These are phyloP conservation scores for Linyphia triangularis DNA, from an alignment of 2,888 invertebrate species.

Conservation along the genomic window DNA sequence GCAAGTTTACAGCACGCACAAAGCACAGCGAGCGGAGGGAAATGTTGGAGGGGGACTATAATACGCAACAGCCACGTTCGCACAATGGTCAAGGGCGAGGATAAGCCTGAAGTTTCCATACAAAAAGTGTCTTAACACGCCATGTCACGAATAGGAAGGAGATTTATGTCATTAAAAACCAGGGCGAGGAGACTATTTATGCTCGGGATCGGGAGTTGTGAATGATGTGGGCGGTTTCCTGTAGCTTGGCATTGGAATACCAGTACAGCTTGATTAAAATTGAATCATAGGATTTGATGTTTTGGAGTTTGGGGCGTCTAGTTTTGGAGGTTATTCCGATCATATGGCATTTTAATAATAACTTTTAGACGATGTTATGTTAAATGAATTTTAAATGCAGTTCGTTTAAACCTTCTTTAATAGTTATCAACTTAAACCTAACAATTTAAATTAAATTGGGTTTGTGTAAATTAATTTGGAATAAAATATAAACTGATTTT, in stretches of 20 bases:
- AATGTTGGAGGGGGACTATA: too few relatives aligned
- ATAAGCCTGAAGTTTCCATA: background rate
- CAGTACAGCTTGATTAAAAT: background rate
- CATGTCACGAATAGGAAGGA: background rate
- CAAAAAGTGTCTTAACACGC: conserved; percentile 23
- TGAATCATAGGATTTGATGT: background rate
- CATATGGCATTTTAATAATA: too few relatives aligned
- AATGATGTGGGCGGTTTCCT: background rate
- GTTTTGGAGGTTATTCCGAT: too few relatives aligned
- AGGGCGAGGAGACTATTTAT: background rate
- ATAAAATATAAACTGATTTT: too few relatives aligned
- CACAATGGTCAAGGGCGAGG: conserved; percentile 30
- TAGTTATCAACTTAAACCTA: too few relatives aligned
- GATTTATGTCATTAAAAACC: conserved; percentile 9
- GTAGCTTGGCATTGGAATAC: background rate
- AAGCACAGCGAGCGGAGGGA: too few relatives aligned
- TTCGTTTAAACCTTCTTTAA: too few relatives aligned
- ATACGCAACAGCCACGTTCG: conserved; percentile 20
- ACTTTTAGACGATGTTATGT: too few relatives aligned
- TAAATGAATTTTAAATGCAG: too few relatives aligned
- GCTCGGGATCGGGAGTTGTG: background rate
- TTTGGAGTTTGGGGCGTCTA: too few relatives aligned
- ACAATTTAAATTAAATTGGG: too few relatives aligned
- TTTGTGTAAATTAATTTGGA: too few relatives aligned
- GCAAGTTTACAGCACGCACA: conserved; percentile 8